phyloP scores from a whole-genome alignment of 2,797 vertebrate species.

The Cichlasoma orientale region DNA sequence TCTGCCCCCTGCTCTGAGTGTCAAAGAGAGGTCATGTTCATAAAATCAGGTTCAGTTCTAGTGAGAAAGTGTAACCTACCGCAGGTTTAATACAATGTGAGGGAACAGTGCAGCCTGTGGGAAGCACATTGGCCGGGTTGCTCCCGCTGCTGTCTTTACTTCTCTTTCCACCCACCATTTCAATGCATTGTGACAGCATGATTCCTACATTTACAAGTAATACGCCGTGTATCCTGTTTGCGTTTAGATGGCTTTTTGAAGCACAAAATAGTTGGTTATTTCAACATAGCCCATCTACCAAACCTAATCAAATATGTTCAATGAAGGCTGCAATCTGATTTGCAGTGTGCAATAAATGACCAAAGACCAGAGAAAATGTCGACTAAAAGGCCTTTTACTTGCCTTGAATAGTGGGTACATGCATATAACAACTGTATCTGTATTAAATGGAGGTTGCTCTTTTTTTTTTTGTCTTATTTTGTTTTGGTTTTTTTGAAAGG shows the following conservation, averaged over 20 bases:
- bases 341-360: background rate
- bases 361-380: background rate
- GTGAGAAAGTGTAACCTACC: constrained; percentile 34
- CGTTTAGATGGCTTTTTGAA: background rate
- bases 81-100: constrained; percentile 31
- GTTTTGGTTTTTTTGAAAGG: background rate
- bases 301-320: background rate
- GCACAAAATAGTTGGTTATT: background rate
- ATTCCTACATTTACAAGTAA: background rate
- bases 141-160: background rate
- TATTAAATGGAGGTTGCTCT: background rate
- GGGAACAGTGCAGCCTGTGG: constrained; percentile 27
- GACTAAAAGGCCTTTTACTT: background rate
- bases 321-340: background rate
- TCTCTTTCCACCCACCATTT: background rate
- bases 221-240: background rate
- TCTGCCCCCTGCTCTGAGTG: constrained; percentile 60
- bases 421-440: background rate
- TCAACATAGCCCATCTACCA: background rate
- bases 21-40: constrained; percentile 70
- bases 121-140: constrained; percentile 18
- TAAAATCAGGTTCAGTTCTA: constrained; percentile 35
- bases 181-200: constrained; percentile 1
- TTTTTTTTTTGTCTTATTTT: too few relatives aligned
- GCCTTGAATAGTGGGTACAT: constrained; percentile 6